These are phyloP conservation scores for Pristionchus arcanus DNA, from an alignment of 2,888 invertebrate genomes.

Conservation along the genomic window DNA sequence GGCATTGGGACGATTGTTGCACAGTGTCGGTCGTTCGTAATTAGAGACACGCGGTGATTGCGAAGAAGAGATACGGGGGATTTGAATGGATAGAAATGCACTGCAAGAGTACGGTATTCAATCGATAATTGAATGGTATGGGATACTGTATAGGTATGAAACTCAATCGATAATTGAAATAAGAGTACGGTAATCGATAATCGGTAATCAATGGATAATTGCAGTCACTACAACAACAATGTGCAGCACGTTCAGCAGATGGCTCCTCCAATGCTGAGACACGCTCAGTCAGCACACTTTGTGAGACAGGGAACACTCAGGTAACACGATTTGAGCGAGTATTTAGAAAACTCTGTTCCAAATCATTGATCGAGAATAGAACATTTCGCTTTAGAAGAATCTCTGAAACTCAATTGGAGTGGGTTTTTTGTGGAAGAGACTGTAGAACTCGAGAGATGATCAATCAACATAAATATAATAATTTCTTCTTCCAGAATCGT, in stretches of 20 bases:
- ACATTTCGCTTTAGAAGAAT: not conserved
- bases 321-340: not conserved
- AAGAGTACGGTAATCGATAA: not conserved
- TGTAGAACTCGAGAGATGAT: not conserved
- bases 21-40: conserved; percentile 16
- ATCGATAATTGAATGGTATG: no score
- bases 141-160: no score
- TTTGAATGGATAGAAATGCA: no score
- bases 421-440: not conserved
- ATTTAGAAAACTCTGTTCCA: not conserved
- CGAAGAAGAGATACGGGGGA: not conserved
- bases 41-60: conserved; percentile 37
- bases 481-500: not conserved
- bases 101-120: no score
- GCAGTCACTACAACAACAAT: conserved; percentile 55
- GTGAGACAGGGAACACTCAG: conserved; percentile 40
- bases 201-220: not conserved
- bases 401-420: not conserved
- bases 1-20: conserved; percentile 23
- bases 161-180: no score
- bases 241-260: conserved; percentile 26
- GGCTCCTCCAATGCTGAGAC: conserved; percentile 8
- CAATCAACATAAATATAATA: not conserved
- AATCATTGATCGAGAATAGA: not conserved
- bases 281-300: conserved; percentile 40